Conservation (phyloP, 1,140 invertebrate genomes). For the Dinoponera quadriceps region DNA sequence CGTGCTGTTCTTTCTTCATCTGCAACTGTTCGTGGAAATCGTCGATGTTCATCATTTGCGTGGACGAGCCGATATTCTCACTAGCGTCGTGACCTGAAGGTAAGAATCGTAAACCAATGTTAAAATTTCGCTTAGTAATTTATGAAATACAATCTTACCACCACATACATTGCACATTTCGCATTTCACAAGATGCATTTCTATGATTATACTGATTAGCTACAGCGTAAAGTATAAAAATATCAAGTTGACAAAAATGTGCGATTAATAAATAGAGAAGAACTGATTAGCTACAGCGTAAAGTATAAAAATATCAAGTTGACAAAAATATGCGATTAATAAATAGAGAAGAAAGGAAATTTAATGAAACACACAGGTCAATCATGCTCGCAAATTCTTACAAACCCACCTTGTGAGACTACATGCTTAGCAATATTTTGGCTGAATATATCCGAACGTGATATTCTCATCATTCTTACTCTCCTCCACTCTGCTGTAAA, state of each 20-base stretch:
- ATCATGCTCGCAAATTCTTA: conserved; percentile 6
- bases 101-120: conserved; percentile 30
- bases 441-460: conserved; percentile 75
- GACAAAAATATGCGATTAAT: conserved; percentile 16
- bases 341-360: conserved; percentile 1
- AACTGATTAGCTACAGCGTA: not conserved
- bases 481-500: conserved; percentile 82
- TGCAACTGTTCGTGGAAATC: conserved; percentile 86
- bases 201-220: not conserved
- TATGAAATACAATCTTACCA: not conserved
- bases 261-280: not conserved
- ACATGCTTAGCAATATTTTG: conserved; percentile 73
- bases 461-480: conserved; percentile 76
- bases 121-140: not conserved
- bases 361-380: not conserved
- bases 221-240: not conserved
- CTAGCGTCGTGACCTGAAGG: conserved; percentile 88
- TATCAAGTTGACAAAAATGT: not conserved
- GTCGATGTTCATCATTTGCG: conserved; percentile 83
- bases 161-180: too few relatives aligned
- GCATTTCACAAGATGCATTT: not conserved
- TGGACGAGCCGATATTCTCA: conserved; percentile 90
- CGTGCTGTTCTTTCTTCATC: conserved; percentile 79
- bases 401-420: conserved; percentile 80
- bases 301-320: not conserved